Evolutionary conservation across 2,113 vertebrate species (phyloP).

Genomic region (Siniperca chuatsi): DNA sequence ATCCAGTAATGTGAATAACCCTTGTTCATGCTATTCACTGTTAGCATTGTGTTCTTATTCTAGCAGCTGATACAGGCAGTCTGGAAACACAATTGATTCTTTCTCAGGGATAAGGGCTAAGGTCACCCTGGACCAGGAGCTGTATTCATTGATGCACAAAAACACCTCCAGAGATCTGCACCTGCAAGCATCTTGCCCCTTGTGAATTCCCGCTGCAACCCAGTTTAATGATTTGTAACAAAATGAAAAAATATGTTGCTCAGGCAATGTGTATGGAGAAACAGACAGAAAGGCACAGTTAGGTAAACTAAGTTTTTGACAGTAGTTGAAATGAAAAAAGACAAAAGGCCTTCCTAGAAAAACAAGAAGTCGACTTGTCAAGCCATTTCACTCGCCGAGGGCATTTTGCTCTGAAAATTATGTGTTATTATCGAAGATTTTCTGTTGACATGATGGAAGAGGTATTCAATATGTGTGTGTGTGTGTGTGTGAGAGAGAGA

Average conservation of each 20-base stretch:
- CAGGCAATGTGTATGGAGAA: slow-evolving; percentile 12
- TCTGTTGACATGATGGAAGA: slow-evolving; percentile 73
- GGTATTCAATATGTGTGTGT: slow-evolving; percentile 61
- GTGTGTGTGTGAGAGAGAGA: slow-evolving; percentile 23
- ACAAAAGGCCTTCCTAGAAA: slow-evolving; percentile 4
- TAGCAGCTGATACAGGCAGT: slow-evolving; percentile 19
- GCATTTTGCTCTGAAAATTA: slow-evolving; percentile 48
- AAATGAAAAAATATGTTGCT: slow-evolving; percentile 37
- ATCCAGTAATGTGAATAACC: slow-evolving; percentile 23
- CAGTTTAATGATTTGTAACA: slow-evolving; percentile 63
- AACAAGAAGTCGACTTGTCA: slow-evolving; percentile 50
- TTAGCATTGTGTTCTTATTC: slow-evolving; percentile 25
- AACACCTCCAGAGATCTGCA: slow-evolving; percentile 66
- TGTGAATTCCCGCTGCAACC: slow-evolving; percentile 29
- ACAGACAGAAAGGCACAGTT: slow-evolving; percentile 35
- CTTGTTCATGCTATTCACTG: slow-evolving; percentile 9
- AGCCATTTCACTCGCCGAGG: slow-evolving; percentile 13
- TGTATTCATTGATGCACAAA: slow-evolving; percentile 72
- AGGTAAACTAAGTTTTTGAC: slow-evolving; percentile 50
- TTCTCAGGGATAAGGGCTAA: slow-evolving; percentile 56
- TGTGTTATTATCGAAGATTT: slow-evolving; percentile 71
- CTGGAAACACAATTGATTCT: slow-evolving; percentile 73
- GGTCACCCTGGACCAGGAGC: slow-evolving; percentile 66
- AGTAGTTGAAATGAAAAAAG: slow-evolving; percentile 11
- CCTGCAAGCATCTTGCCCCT: slow-evolving; percentile 49